Evolutionary conservation across 2,113 vertebrate genomes (phyloP), one percentile per base, ranked within the genome.

Genomic region (Setophaga coronata): DNA sequence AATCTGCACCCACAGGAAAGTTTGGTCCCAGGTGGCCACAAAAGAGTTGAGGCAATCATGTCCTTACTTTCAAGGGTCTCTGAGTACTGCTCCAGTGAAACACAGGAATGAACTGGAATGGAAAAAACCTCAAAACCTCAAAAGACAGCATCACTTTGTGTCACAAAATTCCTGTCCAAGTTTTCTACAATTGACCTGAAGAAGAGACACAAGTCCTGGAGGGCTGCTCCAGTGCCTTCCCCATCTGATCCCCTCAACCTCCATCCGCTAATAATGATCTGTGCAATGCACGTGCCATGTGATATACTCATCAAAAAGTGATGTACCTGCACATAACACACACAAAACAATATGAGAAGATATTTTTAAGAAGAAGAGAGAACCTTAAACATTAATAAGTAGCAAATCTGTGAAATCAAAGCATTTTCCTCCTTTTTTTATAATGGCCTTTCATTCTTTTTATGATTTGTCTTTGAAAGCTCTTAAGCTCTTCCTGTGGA

Each of bases 401-500:
- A 91, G 96, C 94, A 98, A 98, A 98, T 97, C 97, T 97, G 95
- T 94, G 92, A 96, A 98, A 98, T 98, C 98, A 98, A 98, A 98
- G 98, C 97, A 97, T 97, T 97, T 98, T 97, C 93, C 89, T 96
- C 96, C 82, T 87, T 91, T 97, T 97, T 95, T 97, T 98, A 98
- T 98, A 98, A 98, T 98, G 98, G 98, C 97, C 94, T 98, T 98
- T 98, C 98, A 98, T 97, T 98, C 98, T 98, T 98, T 98, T 98
- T 98, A 98, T 98, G 98, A 98, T 98, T 98, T 98, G 97, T 96
- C 98, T 98, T 98, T 98, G 98, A 98, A 98, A 98, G 98, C 98
- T 98, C 96, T 98, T 97, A 98, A 98, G 97, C 97, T 98, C 96
- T 98, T 97, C 98, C 97, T 97, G 95, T 87, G 88, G 96, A 97